Evolutionary conservation across 2,113 vertebrate species (phyloP), one percentile per base, ranked within the genome.

Genomic region (Pachypanchax playfairii): DNA sequence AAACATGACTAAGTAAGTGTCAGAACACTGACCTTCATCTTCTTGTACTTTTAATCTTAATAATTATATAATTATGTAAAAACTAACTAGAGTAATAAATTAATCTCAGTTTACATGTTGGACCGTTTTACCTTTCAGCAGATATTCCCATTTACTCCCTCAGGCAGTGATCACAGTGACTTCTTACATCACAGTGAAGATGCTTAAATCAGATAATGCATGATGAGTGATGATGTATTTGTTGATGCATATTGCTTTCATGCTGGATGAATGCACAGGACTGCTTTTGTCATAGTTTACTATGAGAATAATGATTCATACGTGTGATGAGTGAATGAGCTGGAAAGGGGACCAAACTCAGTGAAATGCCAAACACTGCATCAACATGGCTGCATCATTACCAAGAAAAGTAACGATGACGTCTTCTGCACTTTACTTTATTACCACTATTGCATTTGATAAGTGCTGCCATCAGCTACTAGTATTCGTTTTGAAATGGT

Each of bases 251-350:
- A 49, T 53, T 57, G 58, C 50, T 65, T 33, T 60, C 20, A 54
- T 61, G 35, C 59, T 13, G 39, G 9, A 68, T 68, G 58, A 77
- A 79, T 48, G 61, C 61, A 70, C 67, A 77, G 41, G 61, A 62
- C 69, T 48, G 55, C 55, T 71, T 42, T 77, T 75, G 75, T 82
- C 73, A 74, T 54, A 62, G 69, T 85, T 83, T 79, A 79, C 59
- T 54, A 57, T 28, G 28, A 31, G 41, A 69, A 73, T 54, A 39
- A 70, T 74, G 73, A 84, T 74, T 76, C 71, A 82, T 66, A 50
- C 21, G 15, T 70, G 58, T 35, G 8, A 38, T 51, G 70, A 82
- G 78, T 75, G 70, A 82, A 76, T 75, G 65, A 65, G 64, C 25
- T 11, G 55, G n/a, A 71, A 25, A 70, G 44, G 14, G 47, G 70